Evolutionary conservation across 2,888 invertebrate species (phyloP).

Genomic region (Globia sparganii): DNA sequence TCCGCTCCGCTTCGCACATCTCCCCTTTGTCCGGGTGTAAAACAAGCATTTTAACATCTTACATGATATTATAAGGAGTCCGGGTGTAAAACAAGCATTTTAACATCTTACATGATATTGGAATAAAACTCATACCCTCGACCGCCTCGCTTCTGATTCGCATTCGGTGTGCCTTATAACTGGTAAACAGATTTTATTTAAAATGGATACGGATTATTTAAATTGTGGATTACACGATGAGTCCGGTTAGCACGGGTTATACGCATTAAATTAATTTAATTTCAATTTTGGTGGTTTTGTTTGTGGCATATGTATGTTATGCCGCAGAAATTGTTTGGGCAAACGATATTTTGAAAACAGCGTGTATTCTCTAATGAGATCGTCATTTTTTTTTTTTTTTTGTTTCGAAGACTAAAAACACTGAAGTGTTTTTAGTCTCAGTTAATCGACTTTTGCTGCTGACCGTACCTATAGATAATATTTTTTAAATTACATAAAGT

Average conservation of each 20-base stretch:
- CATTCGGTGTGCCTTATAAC: background rate
- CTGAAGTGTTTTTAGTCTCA: too few species aligned
- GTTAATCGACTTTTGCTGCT: too few species aligned
- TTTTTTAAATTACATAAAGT: too few species aligned
- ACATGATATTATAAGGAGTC: too few species aligned
- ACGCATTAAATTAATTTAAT: conserved; percentile 33
- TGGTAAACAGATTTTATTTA: conserved; percentile 53
- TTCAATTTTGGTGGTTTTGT: conserved; percentile 37
- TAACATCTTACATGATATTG: background rate
- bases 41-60: background rate
- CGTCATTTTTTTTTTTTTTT: background rate
- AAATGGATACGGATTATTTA: conserved; percentile 48
- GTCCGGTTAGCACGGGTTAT: conserved; percentile 23
- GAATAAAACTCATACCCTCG: too few species aligned
- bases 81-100: too few species aligned
- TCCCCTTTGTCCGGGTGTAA: too few species aligned
- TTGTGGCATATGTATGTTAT: conserved; percentile 9
- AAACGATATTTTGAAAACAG: background rate
- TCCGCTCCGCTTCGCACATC: too few species aligned
- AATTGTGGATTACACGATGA: conserved; percentile 48
- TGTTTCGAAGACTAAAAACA: too few species aligned
- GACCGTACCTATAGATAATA: too few species aligned
- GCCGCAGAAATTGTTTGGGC: background rate
- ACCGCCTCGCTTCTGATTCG: background rate
- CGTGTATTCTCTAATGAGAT: background rate